phyloP scores from a whole-genome alignment of 1,140 invertebrate species.

The Neodiprion fabricii region DNA sequence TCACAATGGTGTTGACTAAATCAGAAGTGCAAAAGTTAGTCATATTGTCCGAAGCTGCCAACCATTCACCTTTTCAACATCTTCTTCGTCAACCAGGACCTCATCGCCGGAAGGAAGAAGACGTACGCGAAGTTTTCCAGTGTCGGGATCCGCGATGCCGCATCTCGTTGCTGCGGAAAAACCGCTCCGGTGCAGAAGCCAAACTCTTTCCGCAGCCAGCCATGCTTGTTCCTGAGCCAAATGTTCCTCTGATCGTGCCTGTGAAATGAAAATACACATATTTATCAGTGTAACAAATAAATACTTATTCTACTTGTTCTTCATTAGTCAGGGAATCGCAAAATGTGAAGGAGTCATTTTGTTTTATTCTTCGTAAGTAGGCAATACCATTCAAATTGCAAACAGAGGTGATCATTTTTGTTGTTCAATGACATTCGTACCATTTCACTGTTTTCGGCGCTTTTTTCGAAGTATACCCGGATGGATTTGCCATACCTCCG shows the following conservation, averaged over 20 bases:
- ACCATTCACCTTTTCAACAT: constrained; percentile 79
- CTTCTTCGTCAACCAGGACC: constrained; percentile 89
- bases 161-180: constrained; percentile 81
- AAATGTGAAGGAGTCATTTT: constrained; percentile 27
- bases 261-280: constrained; percentile 37
- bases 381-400: neutral
- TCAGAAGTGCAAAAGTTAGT: too few relatives aligned
- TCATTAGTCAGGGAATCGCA: neutral
- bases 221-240: constrained; percentile 80
- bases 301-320: too few relatives aligned
- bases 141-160: constrained; percentile 55
- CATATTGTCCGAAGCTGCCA: too few relatives aligned
- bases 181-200: constrained; percentile 89
- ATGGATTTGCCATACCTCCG: neutral
- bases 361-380: neutral
- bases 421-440: neutral
- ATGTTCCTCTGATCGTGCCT: constrained; percentile 85
- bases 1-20: too few relatives aligned
- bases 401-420: neutral
- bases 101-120: constrained; percentile 80
- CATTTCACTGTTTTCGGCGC: neutral
- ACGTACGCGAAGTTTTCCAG: constrained; percentile 76
- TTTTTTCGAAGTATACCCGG: neutral
- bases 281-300: too few relatives aligned
- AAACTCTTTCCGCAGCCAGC: constrained; percentile 81